phyloP scores from a whole-genome alignment of 2,113 vertebrate genomes.

The Tachycineta bicolor region DNA sequence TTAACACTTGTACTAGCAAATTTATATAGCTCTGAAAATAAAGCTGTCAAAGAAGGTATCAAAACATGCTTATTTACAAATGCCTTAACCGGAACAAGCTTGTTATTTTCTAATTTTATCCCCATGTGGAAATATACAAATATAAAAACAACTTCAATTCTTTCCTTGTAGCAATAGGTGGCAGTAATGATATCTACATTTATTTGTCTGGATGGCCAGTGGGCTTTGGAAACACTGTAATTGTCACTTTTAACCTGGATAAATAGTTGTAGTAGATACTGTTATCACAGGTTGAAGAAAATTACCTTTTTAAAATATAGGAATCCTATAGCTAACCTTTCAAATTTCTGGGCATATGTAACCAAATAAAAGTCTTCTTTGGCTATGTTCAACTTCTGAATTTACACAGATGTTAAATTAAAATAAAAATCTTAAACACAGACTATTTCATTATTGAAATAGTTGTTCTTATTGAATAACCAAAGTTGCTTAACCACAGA shows the following conservation, averaged over 20 bases:
- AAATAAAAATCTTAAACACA: background rate
- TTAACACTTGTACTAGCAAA: background rate
- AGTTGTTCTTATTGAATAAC: background rate
- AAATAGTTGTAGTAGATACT: background rate
- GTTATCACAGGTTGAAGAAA: background rate
- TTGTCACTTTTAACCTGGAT: background rate
- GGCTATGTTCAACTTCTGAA: background rate
- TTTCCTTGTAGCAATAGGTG: slow-evolving; percentile 52
- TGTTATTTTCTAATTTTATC: background rate
- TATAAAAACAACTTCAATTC: slow-evolving; percentile 11
- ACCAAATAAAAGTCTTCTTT: background rate
- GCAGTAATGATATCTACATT: slow-evolving; percentile 57
- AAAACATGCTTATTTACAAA: background rate
- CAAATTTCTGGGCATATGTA: background rate
- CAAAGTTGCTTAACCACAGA: background rate
- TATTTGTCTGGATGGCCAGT: background rate
- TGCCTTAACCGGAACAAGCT: background rate
- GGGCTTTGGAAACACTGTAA: background rate
- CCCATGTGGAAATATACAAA: background rate
- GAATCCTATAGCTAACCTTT: background rate
- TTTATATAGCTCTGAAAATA: background rate
- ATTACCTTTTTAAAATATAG: background rate
- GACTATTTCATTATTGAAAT: background rate
- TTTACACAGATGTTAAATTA: background rate
- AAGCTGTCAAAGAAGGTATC: background rate